Base-by-base conservation (phyloP, 2,888 invertebrate species). In the Caradrina clavipalpis region DNA sequence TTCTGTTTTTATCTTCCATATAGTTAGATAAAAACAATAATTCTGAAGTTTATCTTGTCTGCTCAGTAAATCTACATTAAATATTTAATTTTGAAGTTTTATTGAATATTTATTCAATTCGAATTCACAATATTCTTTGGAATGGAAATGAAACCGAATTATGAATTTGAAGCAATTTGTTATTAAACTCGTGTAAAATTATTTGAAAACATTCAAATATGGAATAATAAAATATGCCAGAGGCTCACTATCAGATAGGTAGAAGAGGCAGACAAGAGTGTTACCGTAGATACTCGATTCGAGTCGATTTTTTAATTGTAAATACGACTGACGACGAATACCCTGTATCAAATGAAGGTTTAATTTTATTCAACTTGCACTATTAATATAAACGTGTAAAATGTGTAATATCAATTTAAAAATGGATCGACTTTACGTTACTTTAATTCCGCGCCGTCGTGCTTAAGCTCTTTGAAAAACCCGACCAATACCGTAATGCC, bases 1-100 rank as follows among this genome's bases (percentile, higher is more conserved):
- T 53, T 67, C 17, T 35, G 50, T 75, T 51, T 39, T 53, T 73
- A 68, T 64, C 35, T 59, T 50, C 13, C 31, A 62, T 56, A 55
- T 4, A 35, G 0, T 8, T 35, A 50, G 45, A 50, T 64, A 17
- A 55, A 66, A 69, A 64, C 61, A 58, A 59, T 57, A 42, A 62
- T 5, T 61, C 13, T 63, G 11, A 42, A 63, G 42, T 62, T 56
- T 55, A 68, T 64, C 22, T 50, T 56, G 21, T 68, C 50, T 58
- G 31, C 22, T 21, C 35, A 13, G 21, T 22, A 50, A 49, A 54
- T 39, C 6, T n/a, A 50, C 19, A 21, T 31, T n/a, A 35, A 50
- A 22, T 60, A 57, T 53, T 61, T 39, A 21, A 57, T 61, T 60
- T 55, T 1, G 8, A 56, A 61, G 17, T 45, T 73, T 35, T 51